Base-by-base conservation (phyloP, 1,140 invertebrate genomes). In the Sarcophaga peregrina region DNA sequence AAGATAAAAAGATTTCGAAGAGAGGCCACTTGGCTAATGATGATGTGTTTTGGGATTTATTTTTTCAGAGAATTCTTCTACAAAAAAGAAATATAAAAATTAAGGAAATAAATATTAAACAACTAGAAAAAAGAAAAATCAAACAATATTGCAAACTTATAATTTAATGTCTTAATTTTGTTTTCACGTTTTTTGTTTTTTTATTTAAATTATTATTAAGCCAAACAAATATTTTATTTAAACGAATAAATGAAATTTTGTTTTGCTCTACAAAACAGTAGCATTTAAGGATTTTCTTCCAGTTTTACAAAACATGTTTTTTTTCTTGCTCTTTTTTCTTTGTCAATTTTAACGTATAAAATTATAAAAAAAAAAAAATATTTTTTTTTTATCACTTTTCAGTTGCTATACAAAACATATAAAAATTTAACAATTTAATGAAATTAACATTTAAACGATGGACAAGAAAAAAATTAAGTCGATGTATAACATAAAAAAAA, bases 191-290 rank as follows among this genome's bases (percentile, higher is more conserved):
- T 37, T 37, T n/a, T n/a, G n/a, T n/a, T 37, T 37, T 37, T 37
- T 37, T 37, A 58, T 9, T 46, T n/a, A 47, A 76, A 50, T 50
- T 76, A 68, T 68, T 7, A 68, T 68, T 25, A 78, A 78, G 75
- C 75, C 62, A 81, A 81, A 81, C 80, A 81, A 81, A 81, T 72
- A 81, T 81, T 81, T 81, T 81, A 81, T 81, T 81, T 81, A 81
- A 72, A 78, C 20, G 45, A 72, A 72, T 81, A 81, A 81, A 81
- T 81, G 80, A 81, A 81, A 81, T 81, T 81, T 81, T 81, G 80
- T 81, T 58, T 81, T 46, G 80, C 45, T n/a, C 20, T n/a, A 37
- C 25, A 68, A 8, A 68, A 25, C 17, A 17, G 17, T 68, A 52
- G 62, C 62, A 68, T 68, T 68, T 68, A 5, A 20, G 62, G 62